Evolutionary conservation across 2,888 invertebrate species (phyloP), one percentile per base, ranked within the genome.

Genomic region (Drosophila limbata): DNA sequence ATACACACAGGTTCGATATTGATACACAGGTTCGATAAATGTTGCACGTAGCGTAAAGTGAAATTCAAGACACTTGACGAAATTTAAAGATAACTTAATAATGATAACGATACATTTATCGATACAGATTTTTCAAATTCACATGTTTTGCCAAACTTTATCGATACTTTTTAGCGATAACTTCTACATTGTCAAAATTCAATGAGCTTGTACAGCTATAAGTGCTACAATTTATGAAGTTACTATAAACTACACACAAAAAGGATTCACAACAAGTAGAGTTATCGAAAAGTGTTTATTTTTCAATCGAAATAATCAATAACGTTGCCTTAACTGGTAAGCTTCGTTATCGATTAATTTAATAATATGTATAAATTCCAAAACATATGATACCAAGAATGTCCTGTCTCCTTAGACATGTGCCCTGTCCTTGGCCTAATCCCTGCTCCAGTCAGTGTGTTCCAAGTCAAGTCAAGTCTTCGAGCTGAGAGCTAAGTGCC

Each of bases 401-500:
- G 37, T 39, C 37, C 21, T 37, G 15, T 39, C 17, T 28, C 13
- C 69, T 51, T 25, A 21, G 17, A 33, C 25, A 15, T 63, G 28
- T 19, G 31, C 17, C 3, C 15, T 13, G 39, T 28, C 13, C 52
- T 4, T 28, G 6, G 37, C 53, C 3, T 11, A 21, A 13, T 42
- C 55, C 13, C 33, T 37, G 13, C 13, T 8, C 8, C 31, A 31
- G 40, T 51, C 39, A 11, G 21, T 39, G 55, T 17, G 15, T 13
- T 39, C 33, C 56, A 63, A 78, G 75, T 60, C 64, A 63, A 78
- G 75, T 60, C 64, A 64, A 75, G 60, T 61, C 56, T 57, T 39
- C 33, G 21, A 45, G 61, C 60, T 44, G 48, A 50, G 39, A 37
- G 64, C 61, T 79, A 72, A 80, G 85, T 79, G 85, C 68, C 80